Evolutionary conservation across 23 tunicate species (phyloP), one percentile per base, ranked within the genome.

Genomic region (Aplidium turbinatum): DNA sequence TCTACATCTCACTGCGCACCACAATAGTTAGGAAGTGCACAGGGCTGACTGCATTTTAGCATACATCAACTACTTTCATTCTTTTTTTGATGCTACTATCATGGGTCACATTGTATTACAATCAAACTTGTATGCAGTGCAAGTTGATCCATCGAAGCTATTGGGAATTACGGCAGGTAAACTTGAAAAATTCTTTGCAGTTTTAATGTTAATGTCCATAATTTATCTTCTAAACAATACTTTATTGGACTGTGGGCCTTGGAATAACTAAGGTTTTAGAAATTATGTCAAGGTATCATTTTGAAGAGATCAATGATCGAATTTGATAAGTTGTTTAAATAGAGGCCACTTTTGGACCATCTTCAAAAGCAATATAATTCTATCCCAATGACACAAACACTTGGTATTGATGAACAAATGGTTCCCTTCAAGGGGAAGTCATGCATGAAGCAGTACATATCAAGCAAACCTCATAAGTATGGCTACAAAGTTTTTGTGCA

Each of bases 331-430:
- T 24, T 71, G 30, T 71, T 71, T 35, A 71, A 71, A 50, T 35
- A 48, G 16, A 60, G 36, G n/a, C 68, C 68, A 4, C n/a, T 60
- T 13, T 20, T 60, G 7, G 68, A 60, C 31, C 13, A 60, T 60
- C 68, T 60, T 60, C 35, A 30, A 38, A 29, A 6, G 36, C 29
- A 60, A 29, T 60, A 27, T 20, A 60, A 60, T 5, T 38, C 28
- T n/a, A 38, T 66, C 11, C 52, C 60, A 29, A n/a, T 30, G 39
- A 19, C 4, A 20, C 61, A 71, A 71, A 71, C 22, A 4, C 63
- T 47, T 9, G 24, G 61, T 36, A 23, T 71, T 3, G 64, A 71
- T 50, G 77, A 71, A 38, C 58, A 36, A 38, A 68, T 68, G 74
- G 29, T 68, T 23, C 58, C 74, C 6, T 68, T 68, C 26, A 71